These are phyloP conservation scores for Etheostoma cragini DNA, from an alignment of 2,113 vertebrate genomes.

Conservation along the genomic window DNA sequence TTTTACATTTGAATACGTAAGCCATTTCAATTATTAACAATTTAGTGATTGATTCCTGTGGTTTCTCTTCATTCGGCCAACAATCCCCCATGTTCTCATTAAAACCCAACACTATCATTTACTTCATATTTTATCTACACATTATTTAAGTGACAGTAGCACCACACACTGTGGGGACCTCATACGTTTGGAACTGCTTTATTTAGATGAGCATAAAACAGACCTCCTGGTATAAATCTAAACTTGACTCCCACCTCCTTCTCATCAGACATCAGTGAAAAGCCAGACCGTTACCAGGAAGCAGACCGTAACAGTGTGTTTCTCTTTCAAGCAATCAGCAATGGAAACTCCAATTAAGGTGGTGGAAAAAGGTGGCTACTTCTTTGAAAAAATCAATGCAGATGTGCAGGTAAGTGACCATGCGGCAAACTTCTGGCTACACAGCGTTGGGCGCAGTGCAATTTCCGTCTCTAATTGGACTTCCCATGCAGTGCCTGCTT, in stretches of 20 bases:
- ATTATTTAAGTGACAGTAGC: conserved; percentile 38
- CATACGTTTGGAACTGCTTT: conserved; percentile 34
- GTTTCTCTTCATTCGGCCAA: conserved; percentile 32
- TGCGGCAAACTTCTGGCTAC: conserved; percentile 87
- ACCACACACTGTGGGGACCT: conserved; percentile 28
- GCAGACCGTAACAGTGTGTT: conserved; percentile 70
- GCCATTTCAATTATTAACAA: conserved; percentile 31
- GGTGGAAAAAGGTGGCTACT: conserved; percentile 76
- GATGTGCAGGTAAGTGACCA: conserved; percentile 94
- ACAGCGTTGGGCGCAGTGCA: conserved; percentile 85
- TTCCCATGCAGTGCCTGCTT: conserved; percentile 93
- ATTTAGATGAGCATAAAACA: conserved; percentile 58
- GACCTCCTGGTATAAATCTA: conserved; percentile 65
- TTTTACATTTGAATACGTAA: conserved; percentile 2
- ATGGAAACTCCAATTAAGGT: conserved; percentile 78
- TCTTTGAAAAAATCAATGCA: conserved; percentile 87
- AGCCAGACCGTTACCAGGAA: conserved; percentile 69
- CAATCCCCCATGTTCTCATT: conserved; percentile 33
- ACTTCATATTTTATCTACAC: conserved; percentile 15
- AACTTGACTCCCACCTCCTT: conserved; percentile 57
- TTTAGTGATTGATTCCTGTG: conserved; percentile 43
- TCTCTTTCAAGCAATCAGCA: conserved; percentile 65
- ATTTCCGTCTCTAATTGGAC: conserved; percentile 94
- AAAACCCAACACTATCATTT: conserved; percentile 13
- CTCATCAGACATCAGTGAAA: conserved; percentile 73